Conservation (phyloP, 2,888 invertebrate genomes). For the Lasius platythorax region DNA sequence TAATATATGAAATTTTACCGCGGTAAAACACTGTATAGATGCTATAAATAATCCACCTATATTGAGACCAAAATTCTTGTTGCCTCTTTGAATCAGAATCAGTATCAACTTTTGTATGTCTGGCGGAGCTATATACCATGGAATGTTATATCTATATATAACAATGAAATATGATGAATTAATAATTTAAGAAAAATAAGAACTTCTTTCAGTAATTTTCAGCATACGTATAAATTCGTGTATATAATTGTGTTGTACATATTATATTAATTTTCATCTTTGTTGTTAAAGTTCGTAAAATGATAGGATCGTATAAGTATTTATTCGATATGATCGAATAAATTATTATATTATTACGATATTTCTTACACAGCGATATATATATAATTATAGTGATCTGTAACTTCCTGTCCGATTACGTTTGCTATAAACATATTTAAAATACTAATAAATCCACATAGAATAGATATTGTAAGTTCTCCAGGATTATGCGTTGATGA, state of each 20-base stretch:
- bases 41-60: background rate
- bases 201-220: background rate
- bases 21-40: background rate
- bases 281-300: background rate
- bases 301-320: background rate
- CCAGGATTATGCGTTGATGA: too few species aligned
- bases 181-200: background rate
- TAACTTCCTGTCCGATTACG: background rate
- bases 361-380: background rate
- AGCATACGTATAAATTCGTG: background rate
- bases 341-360: background rate
- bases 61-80: background rate
- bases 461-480: background rate
- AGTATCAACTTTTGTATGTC: slow-evolving; percentile 9
- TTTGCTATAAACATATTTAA: background rate
- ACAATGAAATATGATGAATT: background rate
- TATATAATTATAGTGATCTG: slow-evolving; percentile 9
- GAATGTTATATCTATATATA: background rate
- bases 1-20: background rate
- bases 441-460: background rate
- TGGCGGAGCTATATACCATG: slow-evolving; percentile 4
- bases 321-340: background rate
- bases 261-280: background rate
- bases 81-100: slow-evolving; percentile 7
- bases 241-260: background rate